Evolutionary conservation across 2,113 vertebrate species (phyloP).

Genomic region (Loxodonta africana): DNA sequence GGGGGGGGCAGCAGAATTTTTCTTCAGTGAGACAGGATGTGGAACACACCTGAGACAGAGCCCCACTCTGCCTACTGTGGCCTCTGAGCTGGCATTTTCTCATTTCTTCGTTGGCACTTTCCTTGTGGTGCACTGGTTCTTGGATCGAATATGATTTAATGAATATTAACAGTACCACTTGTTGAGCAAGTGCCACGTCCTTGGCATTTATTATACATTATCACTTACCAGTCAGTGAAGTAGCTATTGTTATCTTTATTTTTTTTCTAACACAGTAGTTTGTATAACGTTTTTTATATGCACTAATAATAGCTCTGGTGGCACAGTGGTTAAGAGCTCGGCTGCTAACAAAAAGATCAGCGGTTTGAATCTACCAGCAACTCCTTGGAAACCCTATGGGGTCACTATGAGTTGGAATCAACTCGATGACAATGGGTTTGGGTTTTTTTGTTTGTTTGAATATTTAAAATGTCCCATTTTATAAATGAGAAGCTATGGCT

Average conservation of each 20-base stretch:
- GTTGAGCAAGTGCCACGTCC: not conserved
- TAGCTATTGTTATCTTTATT: not conserved
- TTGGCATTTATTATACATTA: not conserved
- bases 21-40: not conserved
- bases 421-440: too few species aligned
- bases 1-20: not conserved
- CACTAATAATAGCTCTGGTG: not conserved
- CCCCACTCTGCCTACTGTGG: not conserved
- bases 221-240: not conserved
- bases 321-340: too few species aligned
- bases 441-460: not conserved
- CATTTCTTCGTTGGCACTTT: not conserved
- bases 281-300: not conserved
- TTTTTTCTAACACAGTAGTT: not conserved
- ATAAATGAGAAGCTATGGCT: not conserved
- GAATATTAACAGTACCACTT: not conserved
- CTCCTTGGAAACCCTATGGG: too few species aligned
- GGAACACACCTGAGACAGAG: not conserved
- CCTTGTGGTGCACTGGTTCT: not conserved
- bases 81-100: not conserved
- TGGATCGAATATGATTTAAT: not conserved
- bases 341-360: too few species aligned
- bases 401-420: too few species aligned
- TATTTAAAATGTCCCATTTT: not conserved
- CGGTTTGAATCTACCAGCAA: too few species aligned